phyloP scores from a whole-genome alignment of 2,113 vertebrate species.

The Actenoides hombroni region DNA sequence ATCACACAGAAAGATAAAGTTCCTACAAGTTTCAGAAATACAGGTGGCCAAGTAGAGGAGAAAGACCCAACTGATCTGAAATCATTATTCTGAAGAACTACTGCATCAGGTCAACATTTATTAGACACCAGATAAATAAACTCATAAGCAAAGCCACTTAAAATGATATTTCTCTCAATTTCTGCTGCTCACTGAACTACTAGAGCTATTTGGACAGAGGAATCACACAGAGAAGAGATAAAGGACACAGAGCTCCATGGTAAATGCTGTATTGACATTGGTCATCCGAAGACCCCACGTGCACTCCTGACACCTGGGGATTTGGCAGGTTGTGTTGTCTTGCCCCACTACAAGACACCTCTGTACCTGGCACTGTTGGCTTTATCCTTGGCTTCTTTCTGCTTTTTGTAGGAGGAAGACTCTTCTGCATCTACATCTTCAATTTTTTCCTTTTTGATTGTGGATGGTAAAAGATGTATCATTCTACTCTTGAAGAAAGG shows the following conservation, averaged over 20 bases:
- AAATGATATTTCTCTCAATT: background rate
- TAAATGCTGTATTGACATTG: background rate
- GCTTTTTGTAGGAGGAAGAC: slow-evolving; percentile 87
- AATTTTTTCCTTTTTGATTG: slow-evolving; percentile 83
- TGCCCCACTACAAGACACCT: background rate
- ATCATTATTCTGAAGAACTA: background rate
- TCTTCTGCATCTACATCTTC: slow-evolving; percentile 65
- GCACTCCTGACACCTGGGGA: background rate
- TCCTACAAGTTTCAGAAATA: background rate
- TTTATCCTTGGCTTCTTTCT: slow-evolving; percentile 89
- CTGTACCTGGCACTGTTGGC: slow-evolving; percentile 86
- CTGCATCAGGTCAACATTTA: background rate
- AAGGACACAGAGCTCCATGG: background rate
- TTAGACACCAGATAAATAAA: background rate
- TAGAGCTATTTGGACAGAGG: background rate
- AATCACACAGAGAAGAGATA: background rate
- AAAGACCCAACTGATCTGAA: background rate
- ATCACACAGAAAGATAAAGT: background rate
- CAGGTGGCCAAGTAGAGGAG: background rate
- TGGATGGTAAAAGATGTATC: slow-evolving; percentile 91
- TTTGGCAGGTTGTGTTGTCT: background rate
- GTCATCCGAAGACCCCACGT: background rate
- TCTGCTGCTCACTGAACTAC: background rate
- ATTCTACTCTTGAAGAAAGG: slow-evolving; percentile 83
- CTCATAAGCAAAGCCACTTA: background rate